Evolutionary conservation across 1,140 invertebrate species (phyloP), one percentile per base, ranked within the genome.

Genomic region (Temnothorax curvispinosus): DNA sequence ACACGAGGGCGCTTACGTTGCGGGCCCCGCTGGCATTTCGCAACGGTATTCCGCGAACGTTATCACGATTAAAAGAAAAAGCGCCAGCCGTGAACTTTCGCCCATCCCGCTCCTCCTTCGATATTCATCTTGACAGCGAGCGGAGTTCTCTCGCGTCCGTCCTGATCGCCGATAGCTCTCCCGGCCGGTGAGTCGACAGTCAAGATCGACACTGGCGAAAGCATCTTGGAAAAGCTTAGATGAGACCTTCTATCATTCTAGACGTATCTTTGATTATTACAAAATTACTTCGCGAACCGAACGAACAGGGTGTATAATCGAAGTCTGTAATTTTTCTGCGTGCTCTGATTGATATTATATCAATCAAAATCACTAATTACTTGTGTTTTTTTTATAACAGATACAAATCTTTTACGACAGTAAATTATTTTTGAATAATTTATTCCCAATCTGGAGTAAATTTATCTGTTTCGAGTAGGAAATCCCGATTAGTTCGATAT

Each of bases 31-130:
- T 87, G 86, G 60, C 80, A 88, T 89, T 89, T 89, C 38, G 69
- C 84, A 60, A 75, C 67, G 74, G 58, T 71, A 87, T 86, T 90
- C 32, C 72, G 35, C 69, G 74, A 44, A 41, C 82, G 88, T 91
- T 91, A 91, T 91, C 90, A 89, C 74, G 86, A 88, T 89, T 77
- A 58, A 60, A 56, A 52, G 86, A 91, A 89, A 87, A 86, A 75
- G 56, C 27, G 47, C 18, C 58, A 80, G 71, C 90, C 90, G 71
- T 91, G 90, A 91, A 91, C 90, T 91, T 91, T 91, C 64, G 65
- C 62, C 72, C 67, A 82, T 74, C 72, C 85, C 77, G 50, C 67
- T 75, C 67, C 64, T 82, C 54, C 76, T 60, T 64, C 58, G 75
- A 85, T 87, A 89, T 86, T 78, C 86, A 88, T 87, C 82, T 77